phyloP scores from a whole-genome alignment of 2,797 vertebrate genomes.

The Mus caroli region DNA sequence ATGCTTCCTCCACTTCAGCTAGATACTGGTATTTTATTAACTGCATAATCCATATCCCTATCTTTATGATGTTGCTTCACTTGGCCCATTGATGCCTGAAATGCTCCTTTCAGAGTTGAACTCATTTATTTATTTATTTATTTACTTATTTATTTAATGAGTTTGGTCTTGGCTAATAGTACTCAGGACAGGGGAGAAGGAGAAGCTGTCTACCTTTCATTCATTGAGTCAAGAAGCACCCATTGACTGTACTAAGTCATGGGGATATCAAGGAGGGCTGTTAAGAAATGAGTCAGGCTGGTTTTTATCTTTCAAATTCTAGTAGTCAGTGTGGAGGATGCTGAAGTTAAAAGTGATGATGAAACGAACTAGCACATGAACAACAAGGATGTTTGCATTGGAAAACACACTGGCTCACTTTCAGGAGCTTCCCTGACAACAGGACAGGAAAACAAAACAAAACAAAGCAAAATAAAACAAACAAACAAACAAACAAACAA shows the following conservation, averaged over 20 bases:
- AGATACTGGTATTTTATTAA: neutral
- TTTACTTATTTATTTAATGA: neutral
- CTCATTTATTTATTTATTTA: neutral
- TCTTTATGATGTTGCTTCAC: neutral
- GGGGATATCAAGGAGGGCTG: neutral
- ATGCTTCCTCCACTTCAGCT: neutral
- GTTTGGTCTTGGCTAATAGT: slow-evolving; percentile 38
- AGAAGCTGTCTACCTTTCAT: neutral
- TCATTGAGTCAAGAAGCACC: neutral
- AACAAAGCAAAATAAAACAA: too few relatives aligned
- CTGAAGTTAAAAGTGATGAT: too few relatives aligned
- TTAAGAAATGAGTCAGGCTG: neutral
- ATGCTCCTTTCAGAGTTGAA: slow-evolving; percentile 17
- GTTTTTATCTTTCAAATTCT: neutral
- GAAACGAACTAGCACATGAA: neutral
- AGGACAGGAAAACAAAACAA: neutral
- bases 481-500: too few relatives aligned
- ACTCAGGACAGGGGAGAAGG: neutral
- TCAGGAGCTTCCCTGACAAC: neutral
- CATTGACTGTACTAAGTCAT: neutral
- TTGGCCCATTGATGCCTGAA: neutral
- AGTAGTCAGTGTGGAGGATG: neutral
- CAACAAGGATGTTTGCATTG: neutral
- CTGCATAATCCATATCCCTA: neutral
- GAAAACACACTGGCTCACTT: neutral